Evolutionary conservation across 2,888 invertebrate genomes (phyloP).

Genomic region (Metellina segmentata): DNA sequence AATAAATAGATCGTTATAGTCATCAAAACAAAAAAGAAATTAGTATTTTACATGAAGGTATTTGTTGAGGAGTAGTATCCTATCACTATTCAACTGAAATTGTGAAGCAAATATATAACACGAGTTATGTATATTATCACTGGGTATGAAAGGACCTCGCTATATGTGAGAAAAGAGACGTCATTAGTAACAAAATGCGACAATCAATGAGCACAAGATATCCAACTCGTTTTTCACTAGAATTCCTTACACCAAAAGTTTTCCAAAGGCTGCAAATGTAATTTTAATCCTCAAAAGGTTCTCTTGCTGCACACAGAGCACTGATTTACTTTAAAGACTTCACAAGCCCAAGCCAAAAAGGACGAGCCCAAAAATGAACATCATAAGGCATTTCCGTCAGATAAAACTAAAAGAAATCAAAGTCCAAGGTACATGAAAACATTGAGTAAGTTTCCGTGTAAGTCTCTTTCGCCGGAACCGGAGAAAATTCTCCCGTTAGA

Average conservation of each 20-base stretch:
- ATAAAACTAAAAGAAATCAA: not conserved
- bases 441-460: not conserved
- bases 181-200: not conserved
- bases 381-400: not conserved
- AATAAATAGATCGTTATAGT: not conserved
- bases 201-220: not conserved
- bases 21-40: not conserved
- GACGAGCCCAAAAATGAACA: no score
- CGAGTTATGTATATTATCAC: not conserved
- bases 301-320: not conserved
- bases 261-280: not conserved
- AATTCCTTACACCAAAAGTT: not conserved
- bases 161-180: not conserved
- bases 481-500: slow-evolving; percentile 5
- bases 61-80: not conserved
- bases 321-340: not conserved
- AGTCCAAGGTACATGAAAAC: not conserved
- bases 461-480: not conserved
- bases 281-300: not conserved
- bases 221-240: not conserved
- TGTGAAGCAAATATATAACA: not conserved
- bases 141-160: not conserved
- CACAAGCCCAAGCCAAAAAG: not conserved
- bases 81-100: not conserved
- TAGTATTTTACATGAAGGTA: not conserved